Conservation (phyloP, 2,113 vertebrate genomes). For the Serilophus lunatus region DNA sequence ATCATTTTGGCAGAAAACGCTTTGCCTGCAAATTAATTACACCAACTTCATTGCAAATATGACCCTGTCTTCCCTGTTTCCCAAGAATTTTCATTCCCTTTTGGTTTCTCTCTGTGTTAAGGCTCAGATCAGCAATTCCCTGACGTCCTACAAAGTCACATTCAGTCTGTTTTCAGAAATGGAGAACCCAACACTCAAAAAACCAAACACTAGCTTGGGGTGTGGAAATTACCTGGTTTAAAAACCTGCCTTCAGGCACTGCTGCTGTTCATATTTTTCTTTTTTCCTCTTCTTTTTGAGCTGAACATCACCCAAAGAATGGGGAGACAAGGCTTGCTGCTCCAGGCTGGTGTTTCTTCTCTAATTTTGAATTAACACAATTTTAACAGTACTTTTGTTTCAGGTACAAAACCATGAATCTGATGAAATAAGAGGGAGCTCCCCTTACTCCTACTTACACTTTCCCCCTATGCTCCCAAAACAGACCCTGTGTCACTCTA, state of each 20-base stretch:
- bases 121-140: neutral
- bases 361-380: neutral
- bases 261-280: neutral
- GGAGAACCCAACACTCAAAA: neutral
- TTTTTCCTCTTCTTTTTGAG: neutral
- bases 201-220: fast-evolving
- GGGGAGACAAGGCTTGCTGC: neutral
- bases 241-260: neutral
- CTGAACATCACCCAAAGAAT: fast-evolving
- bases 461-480: neutral
- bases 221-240: neutral
- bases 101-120: neutral
- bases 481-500: neutral
- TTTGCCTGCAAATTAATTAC: neutral
- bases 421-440: neutral
- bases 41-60: fast-evolving
- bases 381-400: neutral
- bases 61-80: neutral
- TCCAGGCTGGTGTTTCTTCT: neutral
- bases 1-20: neutral
- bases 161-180: neutral
- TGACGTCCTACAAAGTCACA: neutral
- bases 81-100: neutral
- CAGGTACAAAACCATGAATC: neutral
- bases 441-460: neutral